Base-by-base conservation (phyloP, 1,140 invertebrate species). In the Pogonus chalceus region DNA sequence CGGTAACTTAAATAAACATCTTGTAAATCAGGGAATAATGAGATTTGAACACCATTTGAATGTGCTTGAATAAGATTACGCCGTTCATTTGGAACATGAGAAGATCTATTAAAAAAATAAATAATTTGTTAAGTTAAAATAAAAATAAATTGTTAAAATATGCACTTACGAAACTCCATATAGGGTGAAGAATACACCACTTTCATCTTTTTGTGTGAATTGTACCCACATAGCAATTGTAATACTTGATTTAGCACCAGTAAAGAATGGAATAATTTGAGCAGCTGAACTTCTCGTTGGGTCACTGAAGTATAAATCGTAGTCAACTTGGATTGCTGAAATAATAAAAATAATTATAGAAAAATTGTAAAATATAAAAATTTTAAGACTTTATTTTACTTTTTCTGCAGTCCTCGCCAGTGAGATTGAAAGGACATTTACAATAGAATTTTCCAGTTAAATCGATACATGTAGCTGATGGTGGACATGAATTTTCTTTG, bases 201-300 rank as follows among this genome's bases (percentile, higher is more conserved):
- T 83, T 65, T 91, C 90, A 65, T 93, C 90, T 69, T 84, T 83
- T 63, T 85, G 84, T 2, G 89, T 88, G 60, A 94, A 98, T 69
- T 94, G 90, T 0, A 98, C 90, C 96, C 96, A 98, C 78, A 97
- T 82, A 4, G 87, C 91, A 21, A 98, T 76, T 0, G 93, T 94
- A 9, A 98, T 72, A 67, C 87, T 89, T 56, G 81, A 80, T 35
- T 83, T 79, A 16, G 78, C 76, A 3, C 82, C 82, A 2, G 88
- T 83, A 58, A 85, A 82, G 74, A 96, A 95, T 51, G 94, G 94
- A 62, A 94, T 86, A 14, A 90, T 79, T 73, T 95, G 83, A 23
- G 90, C 85, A 7, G 92, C 92, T 59, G 87, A 91, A 51, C 91
- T 92, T 10, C 90, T 81, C 21, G 83, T 76, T 47, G 89, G 82